Conservation (phyloP, 2,888 invertebrate species). For the Thelaira solivaga region DNA sequence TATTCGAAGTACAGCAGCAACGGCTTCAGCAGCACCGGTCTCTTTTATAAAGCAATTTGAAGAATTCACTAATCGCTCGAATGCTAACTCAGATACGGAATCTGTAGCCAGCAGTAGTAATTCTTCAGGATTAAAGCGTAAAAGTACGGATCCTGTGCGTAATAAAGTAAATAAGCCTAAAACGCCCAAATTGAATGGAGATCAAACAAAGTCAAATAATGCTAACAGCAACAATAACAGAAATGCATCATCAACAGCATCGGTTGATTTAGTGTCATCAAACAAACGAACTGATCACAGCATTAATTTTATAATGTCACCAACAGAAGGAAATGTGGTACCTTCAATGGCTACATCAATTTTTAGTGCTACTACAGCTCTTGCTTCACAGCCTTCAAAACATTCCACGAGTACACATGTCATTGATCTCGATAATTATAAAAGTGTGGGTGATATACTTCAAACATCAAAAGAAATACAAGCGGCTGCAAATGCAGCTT, state of each 20-base stretch:
- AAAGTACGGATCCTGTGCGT: constrained; percentile 27
- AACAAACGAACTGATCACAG: constrained; percentile 74
- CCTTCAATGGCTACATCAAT: constrained; percentile 56
- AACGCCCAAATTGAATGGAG: constrained; percentile 62
- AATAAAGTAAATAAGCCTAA: constrained; percentile 43
- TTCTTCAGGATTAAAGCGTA: constrained; percentile 68
- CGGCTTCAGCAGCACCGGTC: constrained; percentile 4
- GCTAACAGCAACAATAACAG: constrained; percentile 55
- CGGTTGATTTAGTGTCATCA: constrained; percentile 69
- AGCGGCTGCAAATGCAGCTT: constrained; percentile 50
- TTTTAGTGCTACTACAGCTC: constrained; percentile 39
- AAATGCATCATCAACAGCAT: constrained; percentile 63
- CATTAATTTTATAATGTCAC: constrained; percentile 70
- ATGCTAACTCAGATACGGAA: constrained; percentile 72
- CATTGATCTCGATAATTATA: constrained; percentile 75
- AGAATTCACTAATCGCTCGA: constrained; percentile 67
- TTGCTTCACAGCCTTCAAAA: constrained; percentile 64
- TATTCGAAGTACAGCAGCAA: not conserved
- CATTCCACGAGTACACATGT: constrained; percentile 69
- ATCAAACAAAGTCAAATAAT: constrained; percentile 37
- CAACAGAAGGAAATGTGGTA: constrained; percentile 48
- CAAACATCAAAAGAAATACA: constrained; percentile 74
- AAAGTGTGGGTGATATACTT: constrained; percentile 73
- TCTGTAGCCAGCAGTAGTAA: constrained; percentile 70
- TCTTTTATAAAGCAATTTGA: constrained; percentile 64